Evolutionary conservation across 2,113 vertebrate species (phyloP).

Genomic region (Piaya cayana): DNA sequence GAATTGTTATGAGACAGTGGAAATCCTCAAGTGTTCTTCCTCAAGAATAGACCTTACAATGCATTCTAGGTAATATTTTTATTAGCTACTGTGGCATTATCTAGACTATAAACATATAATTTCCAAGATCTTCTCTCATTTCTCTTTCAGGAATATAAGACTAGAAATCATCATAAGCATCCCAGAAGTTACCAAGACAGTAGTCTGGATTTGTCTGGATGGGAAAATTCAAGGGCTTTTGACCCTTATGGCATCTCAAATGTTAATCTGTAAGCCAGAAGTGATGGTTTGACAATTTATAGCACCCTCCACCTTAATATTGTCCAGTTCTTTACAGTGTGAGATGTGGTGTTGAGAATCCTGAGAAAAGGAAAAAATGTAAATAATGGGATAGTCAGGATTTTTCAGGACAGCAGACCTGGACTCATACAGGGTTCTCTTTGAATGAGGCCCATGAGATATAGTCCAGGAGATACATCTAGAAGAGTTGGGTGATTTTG

Average conservation of each 20-base stretch:
- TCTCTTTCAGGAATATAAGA: not conserved
- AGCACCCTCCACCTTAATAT: not conserved
- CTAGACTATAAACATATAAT: not conserved
- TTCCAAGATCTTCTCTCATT: not conserved
- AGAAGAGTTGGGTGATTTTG: not conserved
- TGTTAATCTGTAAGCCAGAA: not conserved
- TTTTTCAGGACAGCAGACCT: not conserved
- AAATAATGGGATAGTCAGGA: not conserved
- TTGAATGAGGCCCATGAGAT: too few species aligned
- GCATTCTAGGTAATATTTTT: not conserved
- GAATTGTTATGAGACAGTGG: not conserved
- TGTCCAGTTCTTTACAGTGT: not conserved
- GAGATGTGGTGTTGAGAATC: not conserved
- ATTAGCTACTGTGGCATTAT: not conserved
- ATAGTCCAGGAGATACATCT: too few species aligned
- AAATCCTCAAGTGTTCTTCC: not conserved
- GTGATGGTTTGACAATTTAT: not conserved
- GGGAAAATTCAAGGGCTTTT: not conserved
- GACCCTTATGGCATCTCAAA: not conserved
- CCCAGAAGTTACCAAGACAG: not conserved
- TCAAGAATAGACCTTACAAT: not conserved
- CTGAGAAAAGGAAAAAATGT: not conserved
- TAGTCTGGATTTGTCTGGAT: not conserved
- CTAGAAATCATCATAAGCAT: not conserved
- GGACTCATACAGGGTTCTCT: too few species aligned